Evolutionary conservation across 64 coral and sea anemone genomes (phyloP).

Genomic region (Actinia equina): DNA sequence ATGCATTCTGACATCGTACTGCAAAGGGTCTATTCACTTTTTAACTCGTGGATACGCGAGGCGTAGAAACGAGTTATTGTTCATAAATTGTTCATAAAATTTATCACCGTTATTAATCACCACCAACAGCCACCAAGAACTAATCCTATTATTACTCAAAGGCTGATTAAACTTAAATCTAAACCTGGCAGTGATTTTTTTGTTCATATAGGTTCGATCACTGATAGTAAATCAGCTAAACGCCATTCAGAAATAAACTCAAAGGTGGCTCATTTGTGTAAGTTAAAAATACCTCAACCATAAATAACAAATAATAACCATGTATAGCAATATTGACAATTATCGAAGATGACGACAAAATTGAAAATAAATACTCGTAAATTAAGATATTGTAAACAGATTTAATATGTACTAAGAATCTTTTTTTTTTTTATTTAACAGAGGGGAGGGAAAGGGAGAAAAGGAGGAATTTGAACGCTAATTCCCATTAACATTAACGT

Average conservation of each 20-base stretch:
- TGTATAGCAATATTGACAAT: not conserved
- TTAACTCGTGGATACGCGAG: too few species aligned
- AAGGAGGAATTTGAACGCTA: too few species aligned
- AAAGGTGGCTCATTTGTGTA: not conserved
- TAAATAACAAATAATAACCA: not conserved
- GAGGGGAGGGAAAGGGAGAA: too few species aligned
- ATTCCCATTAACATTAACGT: too few species aligned
- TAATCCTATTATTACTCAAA: not conserved
- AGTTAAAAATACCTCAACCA: not conserved
- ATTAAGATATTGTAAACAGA: too few species aligned
- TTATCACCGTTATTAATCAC: not conserved
- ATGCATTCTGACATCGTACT: too few species aligned
- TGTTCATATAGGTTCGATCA: not conserved
- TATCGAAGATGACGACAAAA: not conserved
- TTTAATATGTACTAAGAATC: too few species aligned
- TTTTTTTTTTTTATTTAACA: too few species aligned
- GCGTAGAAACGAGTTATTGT: too few species aligned
- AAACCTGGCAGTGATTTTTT: constrained; percentile 18
- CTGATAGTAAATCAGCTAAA: constrained; percentile 18
- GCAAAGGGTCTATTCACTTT: too few species aligned
- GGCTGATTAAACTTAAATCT: not conserved
- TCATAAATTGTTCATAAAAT: not conserved
- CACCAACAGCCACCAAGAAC: not conserved
- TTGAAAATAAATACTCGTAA: too few species aligned
- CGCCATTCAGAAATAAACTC: not conserved